Evolutionary conservation across 2,888 invertebrate species (phyloP), one percentile per base, ranked within the genome.

Genomic region (Melitaea athalia): DNA sequence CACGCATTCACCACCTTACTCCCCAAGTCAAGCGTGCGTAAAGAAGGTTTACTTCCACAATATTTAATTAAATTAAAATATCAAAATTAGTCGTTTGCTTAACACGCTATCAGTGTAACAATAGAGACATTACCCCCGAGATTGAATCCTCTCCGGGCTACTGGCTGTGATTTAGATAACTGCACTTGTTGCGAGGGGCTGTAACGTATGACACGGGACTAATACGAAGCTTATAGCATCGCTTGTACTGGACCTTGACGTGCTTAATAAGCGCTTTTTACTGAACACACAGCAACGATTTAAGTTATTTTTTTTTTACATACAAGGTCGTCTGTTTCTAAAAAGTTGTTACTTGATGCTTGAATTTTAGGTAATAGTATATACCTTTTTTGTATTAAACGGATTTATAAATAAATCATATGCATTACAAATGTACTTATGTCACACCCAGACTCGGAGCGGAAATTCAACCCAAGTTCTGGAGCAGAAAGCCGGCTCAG

Each of bases 121-220:
- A 79, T 77, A 74, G 80, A 81, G 79, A 77, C 77, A 77, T 79
- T 79, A 85, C 91, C 88, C 89, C 73, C 73, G 88, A 85, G 89
- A 87, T 82, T 79, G 81, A 86, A 85, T 81, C 81, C 81, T 84
- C 86, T 83, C 81, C 78, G 85, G 86, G 81, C 81, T 80, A 85
- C 82, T 81, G 80, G 78, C 77, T 85, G 88, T 87, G 89, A 92
- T 92, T 90, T 89, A 89, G 84, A 84, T 85, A 89, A 89, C 87
- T 88, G 85, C 90, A 88, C 90, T 88, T 88, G 88, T 88, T 88
- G 85, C 86, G 79, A 83, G 69, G 73, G 72, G 65, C 57, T 59
- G 49, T 83, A 85, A 86, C 86, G 82, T 85, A 86, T 87, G 87
- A 90, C 81, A 84, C 80, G 81, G 76, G 78, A 78, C 85, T 88